Percentiles rank a stretch among this genome's conserved stretches.
Conservation (phyloP, 2,797 vertebrate genomes). For the Coracias cyanogaster region DNA sequence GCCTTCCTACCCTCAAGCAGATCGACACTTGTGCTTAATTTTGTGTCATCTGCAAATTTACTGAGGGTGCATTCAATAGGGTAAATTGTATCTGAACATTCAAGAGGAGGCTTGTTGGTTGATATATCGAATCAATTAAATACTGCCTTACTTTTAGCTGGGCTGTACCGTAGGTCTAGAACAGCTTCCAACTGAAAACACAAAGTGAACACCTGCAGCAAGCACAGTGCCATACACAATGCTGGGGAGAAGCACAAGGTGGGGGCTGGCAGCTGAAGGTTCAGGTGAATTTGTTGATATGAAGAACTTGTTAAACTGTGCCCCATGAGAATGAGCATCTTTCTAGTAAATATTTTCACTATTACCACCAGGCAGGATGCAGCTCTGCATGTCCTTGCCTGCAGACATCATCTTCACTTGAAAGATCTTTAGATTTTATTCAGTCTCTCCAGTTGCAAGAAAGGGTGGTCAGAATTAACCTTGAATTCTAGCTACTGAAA, state of each 20-base stretch:
- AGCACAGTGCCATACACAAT: rapidly evolving
- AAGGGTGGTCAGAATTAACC: neutral
- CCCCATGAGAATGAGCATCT: neutral
- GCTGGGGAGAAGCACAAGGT: neutral
- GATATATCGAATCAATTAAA: neutral
- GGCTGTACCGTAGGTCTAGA: neutral
- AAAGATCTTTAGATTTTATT: neutral
- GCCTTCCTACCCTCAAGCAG: too few relatives aligned
- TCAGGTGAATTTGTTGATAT: rapidly evolving
- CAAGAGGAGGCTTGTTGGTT: neutral
- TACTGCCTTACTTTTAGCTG: neutral
- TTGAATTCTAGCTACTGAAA: neutral
- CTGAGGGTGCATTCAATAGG: neutral
- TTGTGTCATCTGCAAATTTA: too few relatives aligned
- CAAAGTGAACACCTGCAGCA: rapidly evolving
- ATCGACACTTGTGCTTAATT: too few relatives aligned
- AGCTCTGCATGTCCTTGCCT: neutral
- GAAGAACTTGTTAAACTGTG: neutral
- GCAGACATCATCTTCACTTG: neutral
- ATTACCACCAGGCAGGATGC: neutral
- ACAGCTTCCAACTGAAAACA: neutral
- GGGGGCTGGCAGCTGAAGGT: neutral
- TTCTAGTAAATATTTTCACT: neutral
- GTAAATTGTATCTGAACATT: neutral
- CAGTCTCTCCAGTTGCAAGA: neutral